Percentiles rank a stretch among this genome's conserved stretches.
These are phyloP conservation scores for Acrossocheilus wenchowensis DNA, from an alignment of 2,797 vertebrate species.

Conservation along the genomic window DNA sequence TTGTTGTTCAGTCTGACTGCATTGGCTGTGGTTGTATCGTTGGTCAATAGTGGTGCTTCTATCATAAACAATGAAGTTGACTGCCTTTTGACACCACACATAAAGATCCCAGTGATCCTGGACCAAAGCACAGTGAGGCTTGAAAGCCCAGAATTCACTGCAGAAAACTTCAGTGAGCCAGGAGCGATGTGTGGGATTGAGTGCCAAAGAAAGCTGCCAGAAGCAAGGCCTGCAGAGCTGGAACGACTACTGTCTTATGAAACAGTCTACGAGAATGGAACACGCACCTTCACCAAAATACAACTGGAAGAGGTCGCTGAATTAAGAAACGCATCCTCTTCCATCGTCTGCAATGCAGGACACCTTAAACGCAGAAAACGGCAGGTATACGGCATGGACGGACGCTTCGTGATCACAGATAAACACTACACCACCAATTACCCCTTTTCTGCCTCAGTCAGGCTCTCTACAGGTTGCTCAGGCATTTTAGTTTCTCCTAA, in stretches of 20 bases:
- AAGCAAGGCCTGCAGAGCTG: slow-evolving; percentile 76
- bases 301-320: slow-evolving; percentile 68
- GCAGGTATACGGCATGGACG: slow-evolving; percentile 89
- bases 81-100: slow-evolving; percentile 77
- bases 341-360: not conserved
- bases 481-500: slow-evolving; percentile 86
- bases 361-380: slow-evolving; percentile 73
- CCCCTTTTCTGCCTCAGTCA: slow-evolving; percentile 89
- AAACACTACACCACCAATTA: slow-evolving; percentile 85
- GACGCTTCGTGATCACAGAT: slow-evolving; percentile 91
- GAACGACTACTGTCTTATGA: slow-evolving; percentile 89
- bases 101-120: slow-evolving; percentile 81
- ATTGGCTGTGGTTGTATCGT: slow-evolving; percentile 65
- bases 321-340: not conserved
- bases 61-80: slow-evolving; percentile 60
- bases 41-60: slow-evolving; percentile 43
- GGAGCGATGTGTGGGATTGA: slow-evolving; percentile 83
- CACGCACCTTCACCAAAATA: slow-evolving; percentile 83
- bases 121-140: slow-evolving; percentile 78
- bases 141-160: slow-evolving; percentile 72
- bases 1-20: slow-evolving; percentile 75
- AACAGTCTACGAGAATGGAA: slow-evolving; percentile 88
- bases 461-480: slow-evolving; percentile 90
- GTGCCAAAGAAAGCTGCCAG: slow-evolving; percentile 79
- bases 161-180: slow-evolving; percentile 68